Evolutionary conservation across 2,797 vertebrate species (phyloP).

Genomic region (Hemitrygon akajei): DNA sequence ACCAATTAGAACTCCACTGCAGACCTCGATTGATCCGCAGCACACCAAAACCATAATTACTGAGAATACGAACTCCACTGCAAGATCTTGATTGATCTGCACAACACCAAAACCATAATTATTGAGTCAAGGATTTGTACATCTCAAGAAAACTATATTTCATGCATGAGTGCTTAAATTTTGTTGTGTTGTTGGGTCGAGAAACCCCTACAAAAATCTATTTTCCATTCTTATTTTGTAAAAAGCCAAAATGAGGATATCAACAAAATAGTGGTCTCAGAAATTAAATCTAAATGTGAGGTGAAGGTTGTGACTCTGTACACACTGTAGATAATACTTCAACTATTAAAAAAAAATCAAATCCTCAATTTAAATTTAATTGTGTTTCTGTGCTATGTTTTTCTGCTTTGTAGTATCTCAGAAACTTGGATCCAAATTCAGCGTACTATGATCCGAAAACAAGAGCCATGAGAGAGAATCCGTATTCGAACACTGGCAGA

Average conservation of each 20-base stretch:
- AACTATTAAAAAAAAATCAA: background rate
- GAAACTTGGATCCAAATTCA: constrained; percentile 96
- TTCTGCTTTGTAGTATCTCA: constrained; percentile 71
- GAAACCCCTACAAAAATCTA: background rate
- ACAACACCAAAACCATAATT: background rate
- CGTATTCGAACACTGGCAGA: constrained; percentile 88
- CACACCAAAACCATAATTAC: background rate
- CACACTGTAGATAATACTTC: background rate
- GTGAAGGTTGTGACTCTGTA: background rate
- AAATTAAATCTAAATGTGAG: background rate
- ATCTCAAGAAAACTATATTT: background rate
- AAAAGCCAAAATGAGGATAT: background rate
- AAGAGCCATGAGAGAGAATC: constrained; percentile 96
- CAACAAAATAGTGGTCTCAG: background rate
- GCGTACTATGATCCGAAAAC: constrained; percentile 98
- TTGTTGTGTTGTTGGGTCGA: background rate
- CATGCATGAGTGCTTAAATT: background rate
- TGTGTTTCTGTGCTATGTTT: constrained; percentile 21
- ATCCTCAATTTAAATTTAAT: background rate
- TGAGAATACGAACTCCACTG: too few relatives aligned
- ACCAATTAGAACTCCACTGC: background rate
- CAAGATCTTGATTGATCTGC: background rate
- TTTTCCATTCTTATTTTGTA: background rate
- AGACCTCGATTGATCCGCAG: background rate
- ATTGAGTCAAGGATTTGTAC: background rate